These are phyloP conservation scores for Thripadectes ignobilis DNA, from an alignment of 2,797 vertebrate genomes.

Conservation along the genomic window DNA sequence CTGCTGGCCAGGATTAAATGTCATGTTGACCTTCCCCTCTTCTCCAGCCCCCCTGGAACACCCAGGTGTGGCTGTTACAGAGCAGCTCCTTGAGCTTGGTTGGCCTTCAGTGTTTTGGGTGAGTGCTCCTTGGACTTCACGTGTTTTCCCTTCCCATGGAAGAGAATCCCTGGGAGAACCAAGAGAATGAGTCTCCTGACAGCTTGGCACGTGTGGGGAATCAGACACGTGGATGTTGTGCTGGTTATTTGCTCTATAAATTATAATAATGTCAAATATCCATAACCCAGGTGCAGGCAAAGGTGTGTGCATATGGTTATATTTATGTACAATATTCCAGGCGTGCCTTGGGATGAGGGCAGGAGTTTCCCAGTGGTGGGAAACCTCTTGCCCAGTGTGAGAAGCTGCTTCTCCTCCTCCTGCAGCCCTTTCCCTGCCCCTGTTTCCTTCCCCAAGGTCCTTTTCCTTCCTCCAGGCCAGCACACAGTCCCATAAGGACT, in stretches of 20 bases:
- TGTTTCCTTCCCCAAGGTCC: background rate
- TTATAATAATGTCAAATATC: background rate
- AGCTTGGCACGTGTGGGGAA: background rate
- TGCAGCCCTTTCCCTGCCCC: background rate
- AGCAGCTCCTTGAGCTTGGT: background rate
- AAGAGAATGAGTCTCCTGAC: background rate
- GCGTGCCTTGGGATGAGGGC: background rate
- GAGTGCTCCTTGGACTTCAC: background rate
- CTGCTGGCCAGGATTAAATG: background rate
- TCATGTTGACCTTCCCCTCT: background rate
- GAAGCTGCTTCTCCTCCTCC: background rate
- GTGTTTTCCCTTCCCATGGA: background rate
- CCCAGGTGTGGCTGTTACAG: fast-evolving
- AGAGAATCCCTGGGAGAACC: background rate
- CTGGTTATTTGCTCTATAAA: background rate
- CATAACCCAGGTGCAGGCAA: background rate
- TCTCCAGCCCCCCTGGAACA: background rate
- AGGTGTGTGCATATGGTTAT: background rate
- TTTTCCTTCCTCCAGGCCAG: background rate
- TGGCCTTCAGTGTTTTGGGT: background rate
- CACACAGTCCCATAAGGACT: background rate
- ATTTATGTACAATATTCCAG: background rate
- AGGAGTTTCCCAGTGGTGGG: background rate
- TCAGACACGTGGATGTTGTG: background rate
- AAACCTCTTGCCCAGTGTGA: background rate